These are phyloP conservation scores for Serilophus lunatus DNA, from an alignment of 2,113 vertebrate species.

Conservation along the genomic window DNA sequence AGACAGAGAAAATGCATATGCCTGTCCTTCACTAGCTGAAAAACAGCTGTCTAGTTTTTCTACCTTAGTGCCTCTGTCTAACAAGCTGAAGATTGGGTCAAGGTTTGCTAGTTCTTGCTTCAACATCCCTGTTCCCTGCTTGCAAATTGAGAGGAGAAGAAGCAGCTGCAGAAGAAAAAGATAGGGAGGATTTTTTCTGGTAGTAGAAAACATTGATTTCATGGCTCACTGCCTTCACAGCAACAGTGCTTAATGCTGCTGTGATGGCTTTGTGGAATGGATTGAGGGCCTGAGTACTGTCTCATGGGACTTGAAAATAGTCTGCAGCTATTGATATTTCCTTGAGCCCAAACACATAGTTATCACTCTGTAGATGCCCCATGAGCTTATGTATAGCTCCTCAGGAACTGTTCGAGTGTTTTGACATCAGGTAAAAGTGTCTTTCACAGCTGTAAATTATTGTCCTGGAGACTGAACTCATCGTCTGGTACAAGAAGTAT, in stretches of 20 bases:
- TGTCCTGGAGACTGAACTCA: neutral
- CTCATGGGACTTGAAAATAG: neutral
- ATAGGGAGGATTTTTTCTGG: neutral
- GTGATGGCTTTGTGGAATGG: neutral
- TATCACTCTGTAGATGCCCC: neutral
- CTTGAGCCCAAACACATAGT: neutral
- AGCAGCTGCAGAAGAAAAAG: neutral
- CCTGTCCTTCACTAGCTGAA: neutral
- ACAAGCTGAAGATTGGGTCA: neutral
- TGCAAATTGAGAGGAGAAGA: neutral
- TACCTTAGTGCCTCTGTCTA: neutral
- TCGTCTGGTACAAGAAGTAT: neutral
- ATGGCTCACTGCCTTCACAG: neutral
- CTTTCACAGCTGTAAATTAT: neutral
- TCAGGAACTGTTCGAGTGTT: neutral
- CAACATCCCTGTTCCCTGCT: neutral
- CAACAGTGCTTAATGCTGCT: neutral
- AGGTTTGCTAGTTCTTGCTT: neutral
- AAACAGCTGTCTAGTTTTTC: neutral
- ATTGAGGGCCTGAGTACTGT: neutral
- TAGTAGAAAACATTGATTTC: conserved; percentile 4
- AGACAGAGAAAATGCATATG: neutral
- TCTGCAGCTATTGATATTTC: conserved; percentile 13
- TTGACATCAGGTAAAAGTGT: neutral
- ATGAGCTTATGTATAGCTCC: conserved; percentile 11